Base-by-base conservation (phyloP, 2,797 vertebrate species). In the Sebastes reedi region DNA sequence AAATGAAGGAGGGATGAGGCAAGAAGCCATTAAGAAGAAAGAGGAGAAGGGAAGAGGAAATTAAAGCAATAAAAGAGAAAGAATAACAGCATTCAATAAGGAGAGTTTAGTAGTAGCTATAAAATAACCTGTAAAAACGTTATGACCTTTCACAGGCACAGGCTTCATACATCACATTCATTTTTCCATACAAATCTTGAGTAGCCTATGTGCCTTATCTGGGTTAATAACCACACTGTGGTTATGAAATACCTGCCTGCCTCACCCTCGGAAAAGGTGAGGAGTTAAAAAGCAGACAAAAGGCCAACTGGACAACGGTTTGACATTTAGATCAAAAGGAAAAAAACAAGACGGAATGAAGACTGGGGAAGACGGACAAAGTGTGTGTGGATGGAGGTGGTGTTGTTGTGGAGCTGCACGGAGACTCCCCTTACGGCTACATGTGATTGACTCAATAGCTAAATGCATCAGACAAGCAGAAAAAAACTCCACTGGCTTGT, bases 381-480 rank as follows among this genome's bases (percentile, higher is more conserved):
- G 27, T n/a, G 4, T n/a, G 34, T 12, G 12, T 3, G 46, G 39
- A 39, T 29, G 60, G 42, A 8, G 12, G 64, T 25, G 32, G 46
- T 27, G 62, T 2, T 72, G 67, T 32, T 67, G 30, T 29, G 27
- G 70, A 67, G 71, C 42, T 67, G 34, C 20, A 72, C 8, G 7
- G 58, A 55, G 22, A 67, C 27, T 67, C 25, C 75, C 81, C 85
- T 79, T 5, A 24, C 75, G 88, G 78, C 66, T 82, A 67, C 85
- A 24, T 72, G 54, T 72, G 87, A 90, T 64, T 80, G 83, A 75
- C 75, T 93, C 59, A 65, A 77, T 66, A 77, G 88, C 77, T 87
- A 91, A 93, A 82, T 22, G 30, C 72, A 84, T 79, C 81, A 77
- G 90, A 91, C 87, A 89, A 72, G 87, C 86, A 85, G 80, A 89